phyloP scores from a whole-genome alignment of 2,797 vertebrate species.

The Muscicapa comitata region DNA sequence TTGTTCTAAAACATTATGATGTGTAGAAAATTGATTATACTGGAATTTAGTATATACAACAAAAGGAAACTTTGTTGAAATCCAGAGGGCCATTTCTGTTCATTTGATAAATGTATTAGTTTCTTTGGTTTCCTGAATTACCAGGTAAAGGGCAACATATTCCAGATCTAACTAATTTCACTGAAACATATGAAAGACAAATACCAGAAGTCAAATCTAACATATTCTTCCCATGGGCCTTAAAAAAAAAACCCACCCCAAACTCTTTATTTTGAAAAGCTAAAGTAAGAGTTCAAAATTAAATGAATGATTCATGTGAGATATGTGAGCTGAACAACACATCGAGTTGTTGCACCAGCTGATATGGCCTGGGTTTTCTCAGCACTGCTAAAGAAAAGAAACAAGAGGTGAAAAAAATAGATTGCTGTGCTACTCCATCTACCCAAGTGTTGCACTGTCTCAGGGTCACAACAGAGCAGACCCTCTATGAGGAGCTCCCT shows the following conservation, averaged over 20 bases:
- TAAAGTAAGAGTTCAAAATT: conserved; percentile 62
- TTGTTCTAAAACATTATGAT: conserved; percentile 54
- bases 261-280: conserved; percentile 63
- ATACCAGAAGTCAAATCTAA: conserved; percentile 73
- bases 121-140: conserved; percentile 74
- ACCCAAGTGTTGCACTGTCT: fast-evolving
- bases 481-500: not conserved
- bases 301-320: conserved; percentile 62
- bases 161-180: conserved; percentile 74
- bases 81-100: conserved; percentile 57
- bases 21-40: conserved; percentile 56
- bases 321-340: conserved; percentile 33
- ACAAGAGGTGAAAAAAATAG: not conserved
- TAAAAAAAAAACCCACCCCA: conserved; percentile 26
- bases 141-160: conserved; percentile 73
- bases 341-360: conserved; percentile 2
- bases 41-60: conserved; percentile 31
- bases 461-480: not conserved
- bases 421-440: not conserved
- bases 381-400: conserved; percentile 30
- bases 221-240: conserved; percentile 66
- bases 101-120: conserved; percentile 72
- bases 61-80: conserved; percentile 61
- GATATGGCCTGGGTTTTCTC: conserved; percentile 55
- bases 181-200: conserved; percentile 72